Evolutionary conservation across 2,797 vertebrate genomes (phyloP).

Genomic region (Alcedo quadribrachys): DNA sequence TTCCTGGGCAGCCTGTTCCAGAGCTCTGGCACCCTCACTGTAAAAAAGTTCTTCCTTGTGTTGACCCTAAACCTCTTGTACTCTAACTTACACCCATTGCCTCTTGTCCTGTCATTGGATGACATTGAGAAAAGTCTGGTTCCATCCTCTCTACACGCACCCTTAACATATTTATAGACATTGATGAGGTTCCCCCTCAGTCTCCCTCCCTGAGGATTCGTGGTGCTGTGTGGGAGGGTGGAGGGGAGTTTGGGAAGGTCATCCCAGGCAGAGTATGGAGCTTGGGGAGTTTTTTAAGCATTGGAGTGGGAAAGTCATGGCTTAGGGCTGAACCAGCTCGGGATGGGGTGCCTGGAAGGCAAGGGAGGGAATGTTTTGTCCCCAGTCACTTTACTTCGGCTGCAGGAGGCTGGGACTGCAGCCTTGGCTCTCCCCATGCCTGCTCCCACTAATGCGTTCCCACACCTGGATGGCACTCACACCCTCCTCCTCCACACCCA

Average conservation of each 20-base stretch:
- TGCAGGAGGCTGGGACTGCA: neutral
- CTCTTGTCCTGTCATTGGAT: no score
- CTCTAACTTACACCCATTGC: no score
- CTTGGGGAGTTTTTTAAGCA: neutral
- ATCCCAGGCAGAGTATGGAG: neutral
- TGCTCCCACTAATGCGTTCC: neutral
- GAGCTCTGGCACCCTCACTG: no score
- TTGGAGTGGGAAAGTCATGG: neutral
- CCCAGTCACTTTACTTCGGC: neutral
- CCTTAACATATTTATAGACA: no score
- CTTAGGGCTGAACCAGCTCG: neutral
- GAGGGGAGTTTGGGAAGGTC: neutral
- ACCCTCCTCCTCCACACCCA: neutral
- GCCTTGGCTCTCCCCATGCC: neutral
- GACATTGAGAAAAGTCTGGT: no score
- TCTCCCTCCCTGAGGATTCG: slow-evolving; percentile 5
- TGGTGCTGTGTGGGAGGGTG: neutral
- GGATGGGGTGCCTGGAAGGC: rapidly evolving
- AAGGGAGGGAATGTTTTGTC: neutral
- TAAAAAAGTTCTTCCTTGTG: no score
- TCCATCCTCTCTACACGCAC: no score
- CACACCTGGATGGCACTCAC: neutral
- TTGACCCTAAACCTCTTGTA: no score
- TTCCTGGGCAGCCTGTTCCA: no score
- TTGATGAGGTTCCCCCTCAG: no score